Evolutionary conservation across 35 echinoderm and acorn worm species (phyloP).

Genomic region (Ptychodera flava): DNA sequence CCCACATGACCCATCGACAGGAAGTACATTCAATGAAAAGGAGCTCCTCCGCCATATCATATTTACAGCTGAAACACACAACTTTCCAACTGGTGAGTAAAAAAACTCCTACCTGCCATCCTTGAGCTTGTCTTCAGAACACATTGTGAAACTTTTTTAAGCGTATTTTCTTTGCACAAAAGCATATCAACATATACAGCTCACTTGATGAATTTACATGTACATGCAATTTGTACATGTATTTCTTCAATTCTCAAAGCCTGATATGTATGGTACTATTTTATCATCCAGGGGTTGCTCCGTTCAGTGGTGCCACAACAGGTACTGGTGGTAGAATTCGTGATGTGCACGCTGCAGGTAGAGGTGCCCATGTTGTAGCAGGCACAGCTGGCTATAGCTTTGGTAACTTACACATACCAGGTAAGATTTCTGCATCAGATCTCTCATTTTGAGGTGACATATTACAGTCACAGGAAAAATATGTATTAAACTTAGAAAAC

Average conservation of each 20-base stretch:
- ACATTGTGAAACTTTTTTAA: no score
- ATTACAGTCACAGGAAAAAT: no score
- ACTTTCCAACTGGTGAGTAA: slow-evolving; percentile 80
- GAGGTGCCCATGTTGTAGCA: slow-evolving; percentile 91
- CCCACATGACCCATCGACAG: slow-evolving; percentile 25
- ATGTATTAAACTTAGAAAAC: no score
- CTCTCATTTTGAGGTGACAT: no score
- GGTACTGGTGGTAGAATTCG: slow-evolving; percentile 90
- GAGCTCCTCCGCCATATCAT: slow-evolving; percentile 70
- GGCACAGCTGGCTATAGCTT: slow-evolving; percentile 93
- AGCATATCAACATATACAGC: no score
- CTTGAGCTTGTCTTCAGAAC: no score
- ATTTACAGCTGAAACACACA: slow-evolving; percentile 97
- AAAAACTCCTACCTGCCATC: no score
- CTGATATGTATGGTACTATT: no score
- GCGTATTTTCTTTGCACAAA: no score
- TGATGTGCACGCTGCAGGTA: slow-evolving; percentile 84
- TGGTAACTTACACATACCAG: slow-evolving; percentile 94
- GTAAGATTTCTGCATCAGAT: slow-evolving; percentile 21
- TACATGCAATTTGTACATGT: no score
- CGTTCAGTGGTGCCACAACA: slow-evolving; percentile 93
- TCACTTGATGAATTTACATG: no score
- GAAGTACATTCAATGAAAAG: slow-evolving; percentile 29
- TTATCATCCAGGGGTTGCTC: slow-evolving; percentile 93
- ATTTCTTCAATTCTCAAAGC: no score